Conservation (phyloP, 1,140 invertebrate species). For the Drosophila orosa region DNA sequence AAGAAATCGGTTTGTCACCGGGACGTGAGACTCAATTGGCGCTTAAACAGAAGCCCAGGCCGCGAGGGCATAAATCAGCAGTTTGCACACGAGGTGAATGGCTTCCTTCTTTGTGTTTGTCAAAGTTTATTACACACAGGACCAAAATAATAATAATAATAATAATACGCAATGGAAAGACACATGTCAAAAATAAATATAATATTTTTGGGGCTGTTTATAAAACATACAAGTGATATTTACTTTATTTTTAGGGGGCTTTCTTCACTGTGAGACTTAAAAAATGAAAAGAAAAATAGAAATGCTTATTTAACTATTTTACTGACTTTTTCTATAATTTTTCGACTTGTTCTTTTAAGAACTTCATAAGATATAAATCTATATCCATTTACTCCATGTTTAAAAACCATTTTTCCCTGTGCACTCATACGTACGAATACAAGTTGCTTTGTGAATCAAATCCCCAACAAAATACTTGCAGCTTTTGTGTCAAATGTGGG, state of each 20-base stretch:
- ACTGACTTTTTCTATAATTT: background rate
- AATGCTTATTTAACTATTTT: background rate
- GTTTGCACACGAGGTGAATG: slow-evolving; percentile 20
- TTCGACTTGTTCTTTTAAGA: background rate
- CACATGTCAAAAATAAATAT: background rate
- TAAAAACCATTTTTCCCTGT: slow-evolving; percentile 23
- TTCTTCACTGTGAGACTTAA: background rate
- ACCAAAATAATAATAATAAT: slow-evolving; percentile 7
- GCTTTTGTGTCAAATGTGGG: slow-evolving; percentile 61
- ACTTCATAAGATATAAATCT: background rate
- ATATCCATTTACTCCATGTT: too few species aligned
- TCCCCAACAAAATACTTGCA: slow-evolving; percentile 71
- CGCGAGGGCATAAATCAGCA: slow-evolving; percentile 72
- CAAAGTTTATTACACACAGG: slow-evolving; percentile 72
- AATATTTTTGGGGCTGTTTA: background rate
- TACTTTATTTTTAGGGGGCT: too few species aligned
- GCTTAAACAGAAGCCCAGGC: slow-evolving; percentile 72
- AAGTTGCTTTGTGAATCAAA: slow-evolving; percentile 69
- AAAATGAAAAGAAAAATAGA: background rate
- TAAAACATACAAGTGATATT: background rate
- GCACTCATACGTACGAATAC: slow-evolving; percentile 21
- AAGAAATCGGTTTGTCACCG: slow-evolving; percentile 80
- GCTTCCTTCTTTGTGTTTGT: slow-evolving; percentile 16
- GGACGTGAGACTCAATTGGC: slow-evolving; percentile 78
- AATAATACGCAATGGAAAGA: background rate